Evolutionary conservation across 2,113 vertebrate species (phyloP), one percentile per base, ranked within the genome.

Genomic region (Capreolus pygargus): DNA sequence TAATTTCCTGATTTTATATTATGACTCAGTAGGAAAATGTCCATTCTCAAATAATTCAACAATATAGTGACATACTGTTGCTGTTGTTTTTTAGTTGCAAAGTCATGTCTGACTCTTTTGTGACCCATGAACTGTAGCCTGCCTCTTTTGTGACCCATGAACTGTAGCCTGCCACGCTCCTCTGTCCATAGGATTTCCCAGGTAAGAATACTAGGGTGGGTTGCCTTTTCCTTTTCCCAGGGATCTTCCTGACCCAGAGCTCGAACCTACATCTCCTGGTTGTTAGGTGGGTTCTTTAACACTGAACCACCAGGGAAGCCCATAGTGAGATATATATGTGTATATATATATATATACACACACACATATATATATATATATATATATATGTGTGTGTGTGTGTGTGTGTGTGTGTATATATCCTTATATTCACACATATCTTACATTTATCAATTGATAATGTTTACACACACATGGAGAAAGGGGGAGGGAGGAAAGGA

Each of bases 301-400:
- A 70, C 9, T 36, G n/a, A 36, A 36, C n/a, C n/a, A 70, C n/a
- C 64, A 70, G 19, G 17, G n/a, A 70, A 70, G 64, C 67, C n/a
- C 4, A 70, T 23, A 36, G n/a, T 67, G n/a, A 67, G 36, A 67
- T 10, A 16, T 47, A 30, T 67, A 10, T 81, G 0, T 60, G 2
- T 60, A 1, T 27, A 0, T 58, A 1, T 58, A 0, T 58, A 45
- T 45, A 43, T 43, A 43, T 43, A 43, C n/a, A n/a, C n/a, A n/a
- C n/a, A n/a, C n/a, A n/a, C n/a, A n/a, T 43, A 47, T 47, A 16
- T 15, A 6, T 14, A 14, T 28, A 15, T 61, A 61, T 60, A 16
- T 61, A 17, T 17, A 64, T 16, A 16, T 70, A 7, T 92, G 12
- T 91, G 4, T 39, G 4, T 39, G 39, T 39, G 39, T 39, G 39